Percentiles rank a stretch among this genome's conserved stretches.
phyloP scores from a whole-genome alignment of 2,113 vertebrate species.

The Crotophaga sulcirostris region DNA sequence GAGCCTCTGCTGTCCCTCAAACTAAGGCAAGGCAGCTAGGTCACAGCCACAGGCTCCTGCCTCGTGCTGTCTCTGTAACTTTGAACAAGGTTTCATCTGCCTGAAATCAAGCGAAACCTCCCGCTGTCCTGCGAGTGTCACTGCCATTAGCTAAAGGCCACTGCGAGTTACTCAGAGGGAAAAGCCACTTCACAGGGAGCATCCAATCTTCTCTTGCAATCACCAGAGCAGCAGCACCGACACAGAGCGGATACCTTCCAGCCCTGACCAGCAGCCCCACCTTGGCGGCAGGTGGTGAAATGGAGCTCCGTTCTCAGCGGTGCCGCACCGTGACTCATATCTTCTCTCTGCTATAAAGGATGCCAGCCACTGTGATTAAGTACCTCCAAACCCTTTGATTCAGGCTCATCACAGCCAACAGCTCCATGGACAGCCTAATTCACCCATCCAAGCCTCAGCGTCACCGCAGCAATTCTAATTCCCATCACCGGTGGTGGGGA shows the following conservation, averaged over 20 bases:
- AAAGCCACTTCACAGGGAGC: background rate
- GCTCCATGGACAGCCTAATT: background rate
- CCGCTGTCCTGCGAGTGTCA: background rate
- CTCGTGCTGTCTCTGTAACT: background rate
- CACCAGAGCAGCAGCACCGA: background rate
- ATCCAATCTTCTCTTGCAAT: background rate
- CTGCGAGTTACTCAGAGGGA: background rate
- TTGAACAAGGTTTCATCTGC: background rate
- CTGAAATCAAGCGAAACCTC: background rate
- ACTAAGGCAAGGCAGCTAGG: background rate
- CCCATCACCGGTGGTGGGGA: background rate
- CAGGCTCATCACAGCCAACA: background rate
- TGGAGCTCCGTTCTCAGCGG: background rate
- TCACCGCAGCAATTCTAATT: background rate
- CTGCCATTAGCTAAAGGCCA: background rate
- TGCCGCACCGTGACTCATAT: background rate
- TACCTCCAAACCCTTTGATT: background rate
- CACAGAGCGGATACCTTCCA: rapidly evolving
- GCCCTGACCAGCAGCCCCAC: background rate
- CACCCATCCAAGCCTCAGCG: background rate
- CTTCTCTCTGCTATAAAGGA: background rate
- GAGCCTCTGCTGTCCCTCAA: background rate
- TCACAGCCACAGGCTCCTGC: background rate
- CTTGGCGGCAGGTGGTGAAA: background rate
- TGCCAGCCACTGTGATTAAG: background rate